phyloP scores from a whole-genome alignment of 2,797 vertebrate genomes.

The Poeciliopsis turneri region DNA sequence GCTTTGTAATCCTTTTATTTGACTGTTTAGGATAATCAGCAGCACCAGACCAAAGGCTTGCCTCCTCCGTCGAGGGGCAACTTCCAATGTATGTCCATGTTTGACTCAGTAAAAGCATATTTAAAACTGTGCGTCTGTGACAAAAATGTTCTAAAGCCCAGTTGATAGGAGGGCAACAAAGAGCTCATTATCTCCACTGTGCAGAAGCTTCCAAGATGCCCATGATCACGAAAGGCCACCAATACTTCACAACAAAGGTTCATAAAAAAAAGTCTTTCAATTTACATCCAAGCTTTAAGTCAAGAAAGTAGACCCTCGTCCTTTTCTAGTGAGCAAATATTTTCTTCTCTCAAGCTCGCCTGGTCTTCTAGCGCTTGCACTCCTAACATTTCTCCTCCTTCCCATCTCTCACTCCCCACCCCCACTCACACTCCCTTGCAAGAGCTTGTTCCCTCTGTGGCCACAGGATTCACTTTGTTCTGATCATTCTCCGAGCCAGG shows the following conservation, averaged over 20 bases:
- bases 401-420: constrained; percentile 6
- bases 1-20: constrained; percentile 79
- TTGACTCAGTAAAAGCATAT: constrained; percentile 14
- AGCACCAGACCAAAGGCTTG: constrained; percentile 33
- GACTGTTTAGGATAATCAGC: constrained; percentile 74
- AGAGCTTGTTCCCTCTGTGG: constrained; percentile 67
- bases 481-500: constrained; percentile 75
- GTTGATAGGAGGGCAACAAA: constrained; percentile 43
- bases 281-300: constrained; percentile 21
- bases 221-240: constrained; percentile 41
- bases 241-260: constrained; percentile 15
- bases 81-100: constrained; percentile 17
- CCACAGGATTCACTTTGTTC: constrained; percentile 76
- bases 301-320: constrained; percentile 24
- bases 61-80: constrained; percentile 25
- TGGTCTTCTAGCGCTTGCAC: constrained; percentile 35
- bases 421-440: constrained; percentile 39
- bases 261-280: constrained; percentile 18
- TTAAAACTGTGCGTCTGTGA: constrained; percentile 25
- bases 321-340: constrained; percentile 53
- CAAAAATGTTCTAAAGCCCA: constrained; percentile 37
- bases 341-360: constrained; percentile 36
- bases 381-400: constrained; percentile 16
- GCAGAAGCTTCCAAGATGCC: constrained; percentile 39
- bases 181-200: constrained; percentile 48